Evolutionary conservation across 2,888 invertebrate genomes (phyloP).

Genomic region (Cerastis leucographa): DNA sequence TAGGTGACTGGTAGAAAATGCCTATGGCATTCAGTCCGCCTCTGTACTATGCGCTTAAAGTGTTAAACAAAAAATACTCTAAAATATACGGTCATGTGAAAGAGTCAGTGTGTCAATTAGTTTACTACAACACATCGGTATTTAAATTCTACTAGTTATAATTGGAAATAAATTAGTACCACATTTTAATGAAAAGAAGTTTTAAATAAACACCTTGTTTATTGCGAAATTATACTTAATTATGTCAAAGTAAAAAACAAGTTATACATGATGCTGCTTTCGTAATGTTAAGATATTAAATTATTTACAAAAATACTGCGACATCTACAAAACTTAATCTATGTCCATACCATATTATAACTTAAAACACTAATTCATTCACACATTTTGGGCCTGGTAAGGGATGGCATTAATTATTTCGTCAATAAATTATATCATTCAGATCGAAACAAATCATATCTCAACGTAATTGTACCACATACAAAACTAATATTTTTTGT

Average conservation of each 20-base stretch:
- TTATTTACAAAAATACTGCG: slow-evolving; percentile 68
- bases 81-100: background rate
- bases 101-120: background rate
- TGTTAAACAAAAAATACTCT: background rate
- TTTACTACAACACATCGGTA: background rate
- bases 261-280: slow-evolving; percentile 59
- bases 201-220: slow-evolving; percentile 61
- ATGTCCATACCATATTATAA: slow-evolving; percentile 48
- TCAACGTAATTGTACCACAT: slow-evolving; percentile 55
- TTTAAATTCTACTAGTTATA: background rate
- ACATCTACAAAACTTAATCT: slow-evolving; percentile 62
- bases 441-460: slow-evolving; percentile 84
- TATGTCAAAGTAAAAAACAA: slow-evolving; percentile 73
- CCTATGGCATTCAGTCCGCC: background rate
- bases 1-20: background rate
- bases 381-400: slow-evolving; percentile 56
- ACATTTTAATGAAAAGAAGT: slow-evolving; percentile 37
- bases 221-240: slow-evolving; percentile 68
- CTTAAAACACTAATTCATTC: slow-evolving; percentile 53
- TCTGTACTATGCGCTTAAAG: background rate
- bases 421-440: slow-evolving; percentile 79
- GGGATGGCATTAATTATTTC: slow-evolving; percentile 52
- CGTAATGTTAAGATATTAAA: slow-evolving; percentile 65
- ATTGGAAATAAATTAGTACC: slow-evolving; percentile 16
- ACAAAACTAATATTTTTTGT: slow-evolving; percentile 30